Base-by-base conservation (phyloP, 2,113 vertebrate genomes). In the Lagenorhynchus albirostris region DNA sequence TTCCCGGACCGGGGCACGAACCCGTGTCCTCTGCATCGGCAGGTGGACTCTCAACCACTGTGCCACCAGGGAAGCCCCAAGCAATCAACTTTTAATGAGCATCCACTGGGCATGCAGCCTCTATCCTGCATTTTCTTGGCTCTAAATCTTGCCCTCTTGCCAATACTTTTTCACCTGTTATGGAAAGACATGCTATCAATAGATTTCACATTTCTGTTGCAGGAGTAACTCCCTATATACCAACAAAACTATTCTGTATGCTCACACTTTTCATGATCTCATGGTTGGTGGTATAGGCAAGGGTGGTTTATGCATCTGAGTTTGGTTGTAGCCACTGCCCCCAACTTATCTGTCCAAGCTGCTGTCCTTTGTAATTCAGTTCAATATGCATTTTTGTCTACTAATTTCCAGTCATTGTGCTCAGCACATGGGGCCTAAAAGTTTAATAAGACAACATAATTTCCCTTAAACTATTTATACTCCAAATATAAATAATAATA, bases 61-160 rank as follows among this genome's bases (percentile, higher is more conserved):
- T 12, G 47, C 47, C 47, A 50, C 47, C 47, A 50, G 47, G 47
- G 47, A 50, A 50, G 47, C 47, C 47, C 47, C 47, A 3, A 94
- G 50, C 81, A 88, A 89, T 47, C 31, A 92, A 41, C 21, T 92
- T 96, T 94, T 91, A 95, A 97, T 94, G 84, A 97, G 65, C 15
- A 81, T 33, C 76, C 85, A 77, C 21, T 95, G 70, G 63, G 44
- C 67, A 50, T 23, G 3, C 3, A 47, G 47, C 7, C 50, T 87
- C 3, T 70, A 68, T 36, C 17, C 10, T 50, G 18, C 26, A 33
- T 91, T 92, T 70, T 60, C 23, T 38, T 96, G 53, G 26, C 21
- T 58, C 23, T 86, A 80, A 71, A 80, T 68, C 67, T 76, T 77
- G 6, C 31, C 7, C 3, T 86, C 6, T 5, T 70, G 6, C 26